These are phyloP conservation scores for Pagrus major DNA, from an alignment of 2,113 vertebrate genomes.

Conservation along the genomic window DNA sequence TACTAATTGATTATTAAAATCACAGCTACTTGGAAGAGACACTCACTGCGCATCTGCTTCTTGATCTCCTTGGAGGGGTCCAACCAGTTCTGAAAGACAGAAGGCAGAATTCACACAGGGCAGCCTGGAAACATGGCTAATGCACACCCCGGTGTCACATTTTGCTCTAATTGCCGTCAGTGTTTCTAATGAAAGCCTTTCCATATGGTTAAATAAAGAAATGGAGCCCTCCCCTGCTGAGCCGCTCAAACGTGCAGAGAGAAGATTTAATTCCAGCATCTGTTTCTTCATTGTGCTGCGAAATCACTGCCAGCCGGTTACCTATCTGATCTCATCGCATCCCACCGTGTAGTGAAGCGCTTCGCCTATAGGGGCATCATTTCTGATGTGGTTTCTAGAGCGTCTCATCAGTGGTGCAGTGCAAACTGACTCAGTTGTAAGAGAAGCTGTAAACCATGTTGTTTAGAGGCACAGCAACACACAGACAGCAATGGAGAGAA, in stretches of 20 bases:
- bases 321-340: slow-evolving; percentile 39
- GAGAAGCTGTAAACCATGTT: slow-evolving; percentile 17
- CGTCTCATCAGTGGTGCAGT: neutral
- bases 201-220: slow-evolving; percentile 72
- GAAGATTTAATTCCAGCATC: slow-evolving; percentile 60
- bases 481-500: neutral
- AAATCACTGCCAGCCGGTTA: slow-evolving; percentile 32
- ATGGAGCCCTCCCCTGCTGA: slow-evolving; percentile 45
- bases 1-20: slow-evolving; percentile 24
- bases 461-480: slow-evolving; percentile 7
- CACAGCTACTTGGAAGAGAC: slow-evolving; percentile 24
- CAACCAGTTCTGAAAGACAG: slow-evolving; percentile 92
- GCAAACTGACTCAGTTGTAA: slow-evolving; percentile 5
- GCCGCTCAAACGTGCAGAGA: slow-evolving; percentile 29
- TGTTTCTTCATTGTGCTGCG: slow-evolving; percentile 50
- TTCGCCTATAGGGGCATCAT: slow-evolving; percentile 20
- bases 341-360: slow-evolving; percentile 1
- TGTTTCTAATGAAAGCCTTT: slow-evolving; percentile 69
- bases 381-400: slow-evolving; percentile 13
- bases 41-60: slow-evolving; percentile 99
- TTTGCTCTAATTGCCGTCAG: slow-evolving; percentile 64
- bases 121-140: slow-evolving; percentile 36
- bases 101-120: slow-evolving; percentile 63
- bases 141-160: slow-evolving; percentile 52
- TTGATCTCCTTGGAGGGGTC: slow-evolving; percentile 99